phyloP scores from a whole-genome alignment of 2,888 invertebrate genomes.

The Caenorhabditis virilis region DNA sequence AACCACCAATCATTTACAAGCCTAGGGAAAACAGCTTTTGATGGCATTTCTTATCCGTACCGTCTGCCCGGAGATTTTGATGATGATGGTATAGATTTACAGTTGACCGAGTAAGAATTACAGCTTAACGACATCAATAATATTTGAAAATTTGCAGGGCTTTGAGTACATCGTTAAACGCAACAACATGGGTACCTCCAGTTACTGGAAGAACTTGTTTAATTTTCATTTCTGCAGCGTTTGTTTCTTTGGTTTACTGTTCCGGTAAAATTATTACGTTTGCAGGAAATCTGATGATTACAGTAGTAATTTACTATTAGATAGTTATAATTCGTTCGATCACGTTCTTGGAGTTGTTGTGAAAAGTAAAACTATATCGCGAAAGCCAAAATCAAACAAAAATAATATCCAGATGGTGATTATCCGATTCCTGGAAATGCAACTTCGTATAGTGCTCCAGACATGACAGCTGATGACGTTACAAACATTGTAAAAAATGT shows the following conservation, averaged over 20 bases:
- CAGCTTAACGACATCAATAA: background rate
- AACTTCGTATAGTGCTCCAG: background rate
- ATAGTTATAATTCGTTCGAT: background rate
- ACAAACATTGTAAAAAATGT: slow-evolving; percentile 5
- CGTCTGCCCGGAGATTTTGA: background rate
- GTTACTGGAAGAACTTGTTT: slow-evolving; percentile 10
- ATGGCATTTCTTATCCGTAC: background rate
- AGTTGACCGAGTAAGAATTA: slow-evolving; percentile 15
- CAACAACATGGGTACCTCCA: slow-evolving; percentile 6
- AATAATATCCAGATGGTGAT: too few species aligned
- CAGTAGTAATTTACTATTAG: too few species aligned
- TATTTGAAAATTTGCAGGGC: background rate
- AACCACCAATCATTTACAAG: slow-evolving; percentile 1
- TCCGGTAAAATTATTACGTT: too few species aligned
- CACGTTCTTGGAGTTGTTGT: slow-evolving; percentile 15
- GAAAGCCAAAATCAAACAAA: too few species aligned
- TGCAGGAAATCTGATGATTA: too few species aligned
- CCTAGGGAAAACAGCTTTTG: background rate
- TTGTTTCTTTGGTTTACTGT: too few species aligned
- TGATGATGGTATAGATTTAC: slow-evolving; percentile 11
- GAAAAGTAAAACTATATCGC: too few species aligned
- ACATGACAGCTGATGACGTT: slow-evolving; percentile 6
- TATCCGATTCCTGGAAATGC: slow-evolving; percentile 14
- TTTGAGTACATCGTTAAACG: background rate
- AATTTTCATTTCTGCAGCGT: slow-evolving; percentile 21